Conservation (phyloP, 1,140 invertebrate genomes). For the Pentalonia nigronervosa region DNA sequence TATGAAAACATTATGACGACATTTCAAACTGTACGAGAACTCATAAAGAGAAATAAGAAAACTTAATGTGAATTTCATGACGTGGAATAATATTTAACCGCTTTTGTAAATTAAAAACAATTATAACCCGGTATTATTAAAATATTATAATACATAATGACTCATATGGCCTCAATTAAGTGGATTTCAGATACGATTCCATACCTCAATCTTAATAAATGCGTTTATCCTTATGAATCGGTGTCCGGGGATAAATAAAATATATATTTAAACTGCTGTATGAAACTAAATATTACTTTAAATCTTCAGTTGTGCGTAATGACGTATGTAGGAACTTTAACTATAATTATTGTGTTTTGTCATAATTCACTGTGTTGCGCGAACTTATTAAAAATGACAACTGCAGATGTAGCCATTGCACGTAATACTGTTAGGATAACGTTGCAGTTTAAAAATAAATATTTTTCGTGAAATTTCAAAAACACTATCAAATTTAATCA, state of each 20-base stretch:
- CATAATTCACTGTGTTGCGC: not conserved
- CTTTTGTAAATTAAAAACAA: not conserved
- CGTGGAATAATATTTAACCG: not conserved
- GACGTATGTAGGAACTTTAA: not conserved
- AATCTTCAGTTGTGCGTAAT: not conserved
- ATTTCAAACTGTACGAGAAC: not conserved
- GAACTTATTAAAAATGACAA: not conserved
- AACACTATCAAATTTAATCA: not conserved
- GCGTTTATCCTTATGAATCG: not conserved
- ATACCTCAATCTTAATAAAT: not conserved
- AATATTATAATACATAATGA: not conserved
- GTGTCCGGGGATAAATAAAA: not conserved
- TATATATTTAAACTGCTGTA: not conserved
- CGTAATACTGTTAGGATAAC: not conserved
- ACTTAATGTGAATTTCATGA: not conserved
- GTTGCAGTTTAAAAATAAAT: not conserved
- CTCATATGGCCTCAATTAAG: not conserved
- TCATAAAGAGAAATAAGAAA: not conserved
- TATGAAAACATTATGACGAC: not conserved
- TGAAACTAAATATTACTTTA: not conserved
- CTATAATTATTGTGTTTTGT: not conserved
- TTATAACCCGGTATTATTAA: not conserved
- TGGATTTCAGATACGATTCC: not conserved
- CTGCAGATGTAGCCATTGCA: not conserved
- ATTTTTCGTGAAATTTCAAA: not conserved